Base-by-base conservation (phyloP, 2,113 vertebrate species). In the Amblyornis subalaris region DNA sequence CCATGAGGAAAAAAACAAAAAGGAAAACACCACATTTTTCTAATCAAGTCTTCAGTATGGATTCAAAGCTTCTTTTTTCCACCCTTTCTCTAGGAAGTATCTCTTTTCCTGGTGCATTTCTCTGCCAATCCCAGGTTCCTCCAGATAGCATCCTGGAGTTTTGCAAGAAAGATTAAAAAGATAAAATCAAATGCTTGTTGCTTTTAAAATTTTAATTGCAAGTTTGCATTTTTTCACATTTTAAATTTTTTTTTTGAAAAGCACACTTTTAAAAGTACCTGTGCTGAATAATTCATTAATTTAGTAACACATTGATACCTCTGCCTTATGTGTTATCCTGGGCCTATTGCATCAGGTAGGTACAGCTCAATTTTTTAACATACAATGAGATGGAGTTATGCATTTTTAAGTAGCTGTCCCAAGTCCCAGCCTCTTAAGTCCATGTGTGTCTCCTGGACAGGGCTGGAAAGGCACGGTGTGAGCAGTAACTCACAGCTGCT, bases 391-490 rank as follows among this genome's bases (percentile, higher is more conserved):
- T 22, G 8, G 29, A 36, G 8, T 45, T 55, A 4, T 1, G 1
- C 26, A 11, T 73, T 91, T 76, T 35, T 42, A 81, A 35, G 29
- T 6, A 67, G 4, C 21, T 12, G 3, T 21, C 31, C 45, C 60
- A 29, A 13, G 42, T 31, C 18, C 33, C 44, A 83, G 44, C 4
- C 33, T 24, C 28, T 53, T n/a, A 50, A 53, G 15, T 35, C 40
- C 35, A 19, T 29, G 4, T 0, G 0, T 8, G 9, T 28, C 33
- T 45, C 23, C 10, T 47, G 33, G 5, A 12, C 1, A 60, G 33
- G 33, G 51, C 38, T 78, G n/a, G 50, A 70, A 70, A 21, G 47
- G 7, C 26, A 26, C 0, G 0, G 2, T 36, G 33, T 29, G 48
- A 88, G 10, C 53, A 64, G 21, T 51, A 62, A 0, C 14, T n/a